phyloP scores from a whole-genome alignment of 2,888 invertebrate species.

The Chloroclysta siterata region DNA sequence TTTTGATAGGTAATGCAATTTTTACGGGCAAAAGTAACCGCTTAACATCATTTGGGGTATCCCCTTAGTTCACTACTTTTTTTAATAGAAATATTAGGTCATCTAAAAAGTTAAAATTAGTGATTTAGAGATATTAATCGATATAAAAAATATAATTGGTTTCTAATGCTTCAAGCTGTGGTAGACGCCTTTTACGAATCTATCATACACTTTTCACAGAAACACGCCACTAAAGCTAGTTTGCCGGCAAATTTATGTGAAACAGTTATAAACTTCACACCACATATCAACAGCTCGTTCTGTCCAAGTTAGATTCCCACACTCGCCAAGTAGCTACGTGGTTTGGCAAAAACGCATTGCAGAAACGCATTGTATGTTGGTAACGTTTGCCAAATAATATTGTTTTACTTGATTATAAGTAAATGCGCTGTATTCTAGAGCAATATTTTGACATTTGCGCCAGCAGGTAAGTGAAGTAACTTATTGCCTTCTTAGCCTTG shows the following conservation, averaged over 20 bases:
- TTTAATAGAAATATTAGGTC: no score
- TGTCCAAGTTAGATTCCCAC: slow-evolving; percentile 22
- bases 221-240: not conserved
- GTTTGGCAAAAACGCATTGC: slow-evolving; percentile 23
- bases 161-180: not conserved
- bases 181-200: no score
- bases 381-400: slow-evolving; percentile 31
- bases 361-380: slow-evolving; percentile 22
- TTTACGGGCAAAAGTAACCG: no score
- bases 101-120: no score
- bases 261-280: slow-evolving; percentile 10
- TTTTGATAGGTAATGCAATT: no score
- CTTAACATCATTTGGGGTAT: no score
- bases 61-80: no score
- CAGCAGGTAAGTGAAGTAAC: no score
- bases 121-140: no score
- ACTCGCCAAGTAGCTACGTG: slow-evolving; percentile 1
- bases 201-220: not conserved
- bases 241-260: not conserved
- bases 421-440: slow-evolving; percentile 13
- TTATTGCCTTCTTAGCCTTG: no score
- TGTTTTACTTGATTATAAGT: slow-evolving; percentile 17
- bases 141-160: no score
- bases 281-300: not conserved
- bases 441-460: slow-evolving; percentile 7